These are phyloP conservation scores for Rhinopomastus cyanomelas DNA, from an alignment of 2,113 vertebrate genomes.

Conservation along the genomic window DNA sequence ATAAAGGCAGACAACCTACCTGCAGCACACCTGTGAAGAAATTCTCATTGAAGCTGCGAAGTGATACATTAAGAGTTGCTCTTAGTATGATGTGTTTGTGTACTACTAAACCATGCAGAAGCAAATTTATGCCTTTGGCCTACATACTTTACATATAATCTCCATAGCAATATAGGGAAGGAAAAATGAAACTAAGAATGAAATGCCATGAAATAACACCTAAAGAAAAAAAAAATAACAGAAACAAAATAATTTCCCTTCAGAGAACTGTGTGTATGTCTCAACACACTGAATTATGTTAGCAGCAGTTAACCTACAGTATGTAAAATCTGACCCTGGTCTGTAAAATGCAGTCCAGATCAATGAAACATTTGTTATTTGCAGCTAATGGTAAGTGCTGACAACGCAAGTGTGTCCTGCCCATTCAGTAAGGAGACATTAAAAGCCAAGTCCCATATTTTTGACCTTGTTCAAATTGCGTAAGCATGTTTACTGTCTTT, in stretches of 20 bases:
- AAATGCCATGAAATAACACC: neutral
- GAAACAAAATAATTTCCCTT: neutral
- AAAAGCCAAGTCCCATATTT: neutral
- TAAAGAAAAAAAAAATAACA: neutral
- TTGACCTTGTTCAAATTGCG: neutral
- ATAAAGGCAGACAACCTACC: neutral
- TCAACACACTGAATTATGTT: neutral
- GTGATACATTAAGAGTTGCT: neutral
- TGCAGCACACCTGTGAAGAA: neutral
- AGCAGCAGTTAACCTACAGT: constrained; percentile 20
- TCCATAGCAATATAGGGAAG: rapidly evolving
- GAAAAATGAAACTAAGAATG: neutral
- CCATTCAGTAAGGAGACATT: neutral
- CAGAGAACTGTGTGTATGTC: neutral
- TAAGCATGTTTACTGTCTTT: neutral
- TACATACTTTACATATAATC: neutral
- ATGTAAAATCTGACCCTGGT: constrained; percentile 11
- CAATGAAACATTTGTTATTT: constrained; percentile 28
- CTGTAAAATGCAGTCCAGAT: constrained; percentile 20
- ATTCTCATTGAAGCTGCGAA: neutral
- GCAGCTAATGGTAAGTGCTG: neutral
- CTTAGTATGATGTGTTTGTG: neutral
- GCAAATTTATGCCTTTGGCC: neutral
- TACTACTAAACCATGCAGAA: neutral
- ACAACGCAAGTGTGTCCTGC: neutral